These are phyloP conservation scores for Avahi laniger DNA, from an alignment of 2,797 vertebrate genomes.

Conservation along the genomic window DNA sequence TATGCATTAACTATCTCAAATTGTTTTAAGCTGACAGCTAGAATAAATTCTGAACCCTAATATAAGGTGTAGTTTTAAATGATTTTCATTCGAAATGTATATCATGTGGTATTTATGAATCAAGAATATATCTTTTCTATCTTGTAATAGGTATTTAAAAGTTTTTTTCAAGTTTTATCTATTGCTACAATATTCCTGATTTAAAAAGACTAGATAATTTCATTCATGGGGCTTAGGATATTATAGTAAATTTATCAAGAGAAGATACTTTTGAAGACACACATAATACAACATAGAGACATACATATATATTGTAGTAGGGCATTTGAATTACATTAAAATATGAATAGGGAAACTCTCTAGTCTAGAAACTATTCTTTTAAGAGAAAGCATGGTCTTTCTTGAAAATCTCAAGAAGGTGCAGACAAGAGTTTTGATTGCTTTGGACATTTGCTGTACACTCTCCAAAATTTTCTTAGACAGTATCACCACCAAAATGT, in stretches of 20 bases:
- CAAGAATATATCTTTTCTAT: background rate
- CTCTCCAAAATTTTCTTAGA: background rate
- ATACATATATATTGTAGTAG: background rate
- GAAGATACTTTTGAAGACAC: background rate
- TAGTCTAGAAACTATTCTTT: constrained; percentile 46
- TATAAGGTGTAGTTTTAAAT: background rate
- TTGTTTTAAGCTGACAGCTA: background rate
- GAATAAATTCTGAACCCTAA: background rate
- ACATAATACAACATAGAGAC: background rate
- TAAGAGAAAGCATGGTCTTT: constrained; percentile 1
- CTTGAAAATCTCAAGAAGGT: constrained; percentile 41
- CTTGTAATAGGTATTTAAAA: background rate
- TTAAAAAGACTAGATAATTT: background rate
- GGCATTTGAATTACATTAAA: constrained; percentile 2
- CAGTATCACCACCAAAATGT: background rate
- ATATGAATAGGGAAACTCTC: background rate
- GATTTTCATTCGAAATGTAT: background rate
- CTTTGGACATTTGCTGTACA: background rate
- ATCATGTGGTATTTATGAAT: background rate
- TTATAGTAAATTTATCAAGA: background rate
- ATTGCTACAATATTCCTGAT: background rate
- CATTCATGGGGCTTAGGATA: background rate
- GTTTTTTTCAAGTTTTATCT: background rate
- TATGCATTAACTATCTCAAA: background rate
- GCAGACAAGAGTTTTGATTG: constrained; percentile 6